Base-by-base conservation (phyloP, 1,140 invertebrate genomes). In the Globodera ellingtonae region DNA sequence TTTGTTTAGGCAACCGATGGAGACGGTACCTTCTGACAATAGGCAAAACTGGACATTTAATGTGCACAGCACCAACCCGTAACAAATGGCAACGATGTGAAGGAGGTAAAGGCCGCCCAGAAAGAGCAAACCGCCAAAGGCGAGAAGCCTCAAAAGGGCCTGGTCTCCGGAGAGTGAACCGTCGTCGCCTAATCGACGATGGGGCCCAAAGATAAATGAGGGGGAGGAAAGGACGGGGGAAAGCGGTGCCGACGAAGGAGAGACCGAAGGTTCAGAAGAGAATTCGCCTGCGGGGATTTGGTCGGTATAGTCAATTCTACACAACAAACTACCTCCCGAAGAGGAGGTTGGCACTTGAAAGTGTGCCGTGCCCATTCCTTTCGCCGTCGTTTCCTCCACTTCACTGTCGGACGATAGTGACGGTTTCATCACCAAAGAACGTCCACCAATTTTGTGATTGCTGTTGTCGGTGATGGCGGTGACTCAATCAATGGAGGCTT, bases 81-180 rank as follows among this genome's bases (percentile, higher is more conserved):
- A 88, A 65, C 78, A 80, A 46, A 88, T 81, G n/a, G 86, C 85
- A 77, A 88, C 75, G 8, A 86, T 62, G 81, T 88, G 86, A 10
- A 88, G 69, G n/a, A 89, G 66, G 69, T 89, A 88, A 24, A 89
- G 78, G 47, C 88, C 83, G 15, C 47, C 52, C 44, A 89, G 69
- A 73, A 88, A 89, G 9, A 88, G 44, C 47, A 88, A 48, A 21
- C 85, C 65, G 52, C 47, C n/a, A 71, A 50, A 47, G 13, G 80
- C 86, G 15, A 86, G 70, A 9, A 87, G 69, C 15, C 80, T 67
- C 13, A 52, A 21, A 6, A 82, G 0, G 48, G 65, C 69, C 21
- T 70, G 24, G n/a, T 83, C 24, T 47, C 66, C 69, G 80, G n/a
- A 13, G 56, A 62, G 6, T 82, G 13, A 35, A 47, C 13, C n/a